A percentile compares a stretch with the other conserved stretches of the same genome.
Evolutionary conservation across 2,113 vertebrate genomes (phyloP).

Genomic region (Spilogale gracilis): DNA sequence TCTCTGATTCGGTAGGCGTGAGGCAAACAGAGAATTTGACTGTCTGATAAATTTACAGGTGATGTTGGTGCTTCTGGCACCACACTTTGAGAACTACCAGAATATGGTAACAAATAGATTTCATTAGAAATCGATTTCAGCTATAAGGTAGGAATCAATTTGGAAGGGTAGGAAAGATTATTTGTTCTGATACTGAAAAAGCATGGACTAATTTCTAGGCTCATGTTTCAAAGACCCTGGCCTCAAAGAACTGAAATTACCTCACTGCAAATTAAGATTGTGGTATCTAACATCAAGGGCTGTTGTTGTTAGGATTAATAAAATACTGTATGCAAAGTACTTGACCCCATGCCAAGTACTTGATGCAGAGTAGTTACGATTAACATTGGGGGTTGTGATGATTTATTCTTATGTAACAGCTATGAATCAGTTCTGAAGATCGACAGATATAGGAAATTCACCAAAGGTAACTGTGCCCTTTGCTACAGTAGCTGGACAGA

Average conservation of each 20-base stretch:
- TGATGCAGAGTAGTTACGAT: not conserved
- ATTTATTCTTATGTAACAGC: not conserved
- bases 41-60: not conserved
- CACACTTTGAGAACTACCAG: not conserved
- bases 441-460: not conserved
- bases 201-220: not conserved
- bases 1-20: not conserved
- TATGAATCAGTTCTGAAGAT: not conserved
- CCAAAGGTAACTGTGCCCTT: not conserved
- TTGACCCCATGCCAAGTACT: not conserved
- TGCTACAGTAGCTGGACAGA: not conserved
- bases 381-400: not conserved
- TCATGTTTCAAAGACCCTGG: slow-evolving; percentile 37
- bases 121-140: slow-evolving; percentile 44
- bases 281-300: not conserved
- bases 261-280: not conserved
- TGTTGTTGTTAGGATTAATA: not conserved
- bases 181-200: slow-evolving; percentile 50
- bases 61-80: not conserved
- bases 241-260: not conserved
- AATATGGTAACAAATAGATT: slow-evolving; percentile 7
- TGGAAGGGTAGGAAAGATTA: slow-evolving; percentile 55
- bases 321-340: not conserved
- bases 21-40: not conserved
- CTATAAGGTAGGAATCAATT: slow-evolving; percentile 38